phyloP scores from a whole-genome alignment of 2,113 vertebrate genomes.

The Lepidothrix coronata region DNA sequence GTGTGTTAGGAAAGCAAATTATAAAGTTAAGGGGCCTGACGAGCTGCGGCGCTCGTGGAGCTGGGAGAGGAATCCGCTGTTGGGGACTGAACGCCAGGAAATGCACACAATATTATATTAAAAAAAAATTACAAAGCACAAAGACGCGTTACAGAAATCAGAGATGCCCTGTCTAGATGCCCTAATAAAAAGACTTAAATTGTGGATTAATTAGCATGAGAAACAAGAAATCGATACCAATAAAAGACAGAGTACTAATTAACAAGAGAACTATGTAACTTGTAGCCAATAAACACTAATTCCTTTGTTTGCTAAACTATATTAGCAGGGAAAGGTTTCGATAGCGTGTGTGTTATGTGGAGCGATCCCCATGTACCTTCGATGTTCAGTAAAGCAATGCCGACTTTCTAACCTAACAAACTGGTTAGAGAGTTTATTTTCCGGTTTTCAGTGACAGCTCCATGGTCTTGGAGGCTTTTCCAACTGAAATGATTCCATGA shows the following conservation, averaged over 20 bases:
- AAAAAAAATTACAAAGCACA: not conserved
- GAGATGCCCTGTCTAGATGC: not conserved
- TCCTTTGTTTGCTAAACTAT: not conserved
- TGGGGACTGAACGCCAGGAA: not conserved
- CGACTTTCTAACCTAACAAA: not conserved
- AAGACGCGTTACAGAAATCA: not conserved
- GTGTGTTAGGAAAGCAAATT: not conserved
- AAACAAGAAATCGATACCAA: not conserved
- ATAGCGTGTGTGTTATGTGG: not conserved
- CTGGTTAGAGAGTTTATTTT: not conserved
- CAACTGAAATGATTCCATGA: rapidly evolving
- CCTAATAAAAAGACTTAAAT: not conserved
- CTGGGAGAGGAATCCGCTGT: not conserved
- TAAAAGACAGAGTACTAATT: not conserved
- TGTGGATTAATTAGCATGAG: not conserved
- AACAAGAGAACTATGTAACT: not conserved
- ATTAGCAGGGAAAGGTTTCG: not conserved
- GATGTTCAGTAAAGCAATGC: not conserved
- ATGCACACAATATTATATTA: too few species aligned
- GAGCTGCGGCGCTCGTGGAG: too few species aligned
- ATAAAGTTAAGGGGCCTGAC: not conserved
- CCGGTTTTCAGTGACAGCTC: not conserved
- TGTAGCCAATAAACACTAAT: not conserved
- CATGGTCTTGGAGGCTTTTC: rapidly evolving
- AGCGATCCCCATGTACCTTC: not conserved